Evolutionary conservation across 2,797 vertebrate genomes (phyloP), one percentile per base, ranked within the genome.

Genomic region (Labeo calbasu): DNA sequence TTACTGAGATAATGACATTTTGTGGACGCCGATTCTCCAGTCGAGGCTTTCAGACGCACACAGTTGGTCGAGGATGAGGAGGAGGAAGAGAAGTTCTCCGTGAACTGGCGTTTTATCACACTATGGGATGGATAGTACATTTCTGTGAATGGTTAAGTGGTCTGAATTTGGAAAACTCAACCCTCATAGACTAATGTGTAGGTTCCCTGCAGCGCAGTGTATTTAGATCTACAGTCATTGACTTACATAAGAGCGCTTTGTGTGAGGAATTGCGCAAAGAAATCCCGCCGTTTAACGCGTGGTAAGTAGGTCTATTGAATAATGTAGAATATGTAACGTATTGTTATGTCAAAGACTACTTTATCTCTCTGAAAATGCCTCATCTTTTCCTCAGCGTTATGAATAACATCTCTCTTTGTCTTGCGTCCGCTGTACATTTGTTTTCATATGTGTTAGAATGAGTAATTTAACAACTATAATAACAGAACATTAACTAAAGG

Each of bases 171-270:
- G 43, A 25, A 77, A 71, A 23, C 53, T n/a, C 28, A 5, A 40
- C 10, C 15, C 19, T 40, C 23, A 51, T 40, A 57, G 57, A 36
- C 50, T 65, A 50, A 63, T 14, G 21, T 28, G 32, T 10, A 32
- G 63, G 63, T 17, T 46, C 59, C 80, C 80, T 69, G 69, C 71
- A 61, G 25, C 36, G 77, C 50, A 46, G n/a, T 55, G 68, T 28
- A 7, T 55, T 66, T 50, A 17, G 10, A 51, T 65, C 43, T 68
- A n/a, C 73, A 82, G 90, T 79, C 69, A 46, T 77, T 86, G 84
- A 55, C 88, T 95, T 94, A 92, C 91, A 91, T 94, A 94, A 94
- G 92, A 19, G 87, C 69, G 91, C 88, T 90, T 88, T 84, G 91
- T 88, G 89, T 79, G 61, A 86, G 82, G 88, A 87, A 85, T 86